Base-by-base conservation (phyloP, 2,113 vertebrate species). In the Puma concolor region DNA sequence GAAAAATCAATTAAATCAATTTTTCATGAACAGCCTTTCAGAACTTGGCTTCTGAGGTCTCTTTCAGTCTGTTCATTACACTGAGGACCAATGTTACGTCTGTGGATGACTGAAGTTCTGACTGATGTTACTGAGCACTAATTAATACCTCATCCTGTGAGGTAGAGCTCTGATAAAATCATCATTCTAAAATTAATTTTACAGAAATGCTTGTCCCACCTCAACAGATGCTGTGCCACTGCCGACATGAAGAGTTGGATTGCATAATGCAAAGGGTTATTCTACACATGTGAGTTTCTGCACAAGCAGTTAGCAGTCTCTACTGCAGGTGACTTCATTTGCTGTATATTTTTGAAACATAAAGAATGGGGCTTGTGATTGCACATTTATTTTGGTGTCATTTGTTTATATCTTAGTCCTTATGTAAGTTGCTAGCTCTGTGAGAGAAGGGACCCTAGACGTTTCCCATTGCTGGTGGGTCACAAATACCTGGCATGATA, bases 1-100 rank as follows among this genome's bases (percentile, higher is more conserved):
- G 97, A 97, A 98, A 98, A 98, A 98, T 98, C 80, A 98, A 98
- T 96, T 96, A 96, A 96, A 96, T 98, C 96, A 97, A 96, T 98
- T 97, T 98, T 99, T 98, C 63, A 98, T 98, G 69, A 98, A 96
- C 31, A 76, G 27, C 23, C 94, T 98, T 98, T 98, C 96, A 98
- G 91, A 98, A 97, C 94, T 97, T 83, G 23, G 69, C 36, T 97
- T 98, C 98, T 96, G 88, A 98, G 98, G 88, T 96, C 92, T 80
- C 50, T 31, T 96, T 96, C 15, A 97, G 88, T 25, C 54, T 98
- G 90, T 89, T 97, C 97, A 96, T 97, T 98, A 96, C 96, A 96
- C 85, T 69, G 82, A 97, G 87, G 97, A 96, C 60, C 81, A 48
- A 14, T 88, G 74, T 96, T 96, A 60, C 3, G 44, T 96, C 92